A percentile compares a stretch with the other conserved stretches of the same genome.
phyloP scores from a whole-genome alignment of 2,113 vertebrate genomes.

The Cavia aperea region DNA sequence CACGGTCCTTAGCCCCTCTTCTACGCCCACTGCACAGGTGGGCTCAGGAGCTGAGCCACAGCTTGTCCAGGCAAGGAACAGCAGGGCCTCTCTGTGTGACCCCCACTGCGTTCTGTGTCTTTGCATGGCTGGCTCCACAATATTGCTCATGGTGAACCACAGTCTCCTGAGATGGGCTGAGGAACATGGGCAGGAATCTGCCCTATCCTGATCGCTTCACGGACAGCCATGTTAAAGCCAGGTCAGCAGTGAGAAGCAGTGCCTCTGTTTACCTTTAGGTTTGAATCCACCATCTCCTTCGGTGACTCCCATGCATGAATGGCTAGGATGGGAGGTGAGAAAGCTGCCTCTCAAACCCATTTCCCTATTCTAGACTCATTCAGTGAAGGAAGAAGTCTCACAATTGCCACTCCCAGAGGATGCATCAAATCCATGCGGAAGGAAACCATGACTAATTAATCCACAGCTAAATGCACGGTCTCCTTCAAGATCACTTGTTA shows the following conservation, averaged over 20 bases:
- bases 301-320: not conserved
- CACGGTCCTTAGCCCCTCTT: not conserved
- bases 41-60: not conserved
- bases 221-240: not conserved
- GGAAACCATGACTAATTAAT: not conserved
- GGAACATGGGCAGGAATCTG: not conserved
- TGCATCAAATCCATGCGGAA: not conserved
- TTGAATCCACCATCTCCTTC: not conserved
- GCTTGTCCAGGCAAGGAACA: not conserved
- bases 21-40: not conserved
- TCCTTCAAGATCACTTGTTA: not conserved
- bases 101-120: not conserved
- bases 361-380: not conserved
- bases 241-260: not conserved
- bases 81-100: too few relatives aligned
- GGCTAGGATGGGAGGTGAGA: not conserved
- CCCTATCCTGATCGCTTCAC: not conserved
- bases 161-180: too few relatives aligned
- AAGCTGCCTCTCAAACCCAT: not conserved
- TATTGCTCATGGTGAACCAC: not conserved
- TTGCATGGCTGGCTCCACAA: not conserved
- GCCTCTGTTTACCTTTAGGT: not conserved
- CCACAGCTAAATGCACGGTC: not conserved
- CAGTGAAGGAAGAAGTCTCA: not conserved
- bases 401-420: not conserved